phyloP scores from a whole-genome alignment of 2,797 vertebrate genomes.

The Crenichthys baileyi region DNA sequence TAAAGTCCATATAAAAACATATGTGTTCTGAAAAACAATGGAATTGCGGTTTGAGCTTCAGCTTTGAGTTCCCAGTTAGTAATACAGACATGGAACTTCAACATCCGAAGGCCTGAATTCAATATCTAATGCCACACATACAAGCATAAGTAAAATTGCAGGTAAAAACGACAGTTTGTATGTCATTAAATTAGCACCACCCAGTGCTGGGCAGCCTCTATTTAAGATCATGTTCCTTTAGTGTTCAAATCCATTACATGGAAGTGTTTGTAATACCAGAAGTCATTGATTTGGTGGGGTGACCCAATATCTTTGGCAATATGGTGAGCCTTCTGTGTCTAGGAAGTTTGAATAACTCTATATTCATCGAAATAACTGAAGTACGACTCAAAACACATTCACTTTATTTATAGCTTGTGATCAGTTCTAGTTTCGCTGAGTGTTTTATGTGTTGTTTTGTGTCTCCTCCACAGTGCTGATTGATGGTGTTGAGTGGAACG shows the following conservation, averaged over 20 bases:
- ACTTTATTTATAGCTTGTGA: too few species aligned
- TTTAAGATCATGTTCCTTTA: neutral
- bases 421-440: too few species aligned
- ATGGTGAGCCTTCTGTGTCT: neutral
- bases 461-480: slow-evolving; percentile 86
- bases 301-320: too few species aligned
- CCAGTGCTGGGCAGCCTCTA: neutral
- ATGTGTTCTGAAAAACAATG: too few species aligned
- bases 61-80: too few species aligned
- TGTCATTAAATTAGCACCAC: neutral
- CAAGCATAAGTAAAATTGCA: neutral
- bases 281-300: too few species aligned
- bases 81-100: too few species aligned
- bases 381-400: neutral
- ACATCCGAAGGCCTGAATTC: too few species aligned
- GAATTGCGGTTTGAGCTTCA: too few species aligned
- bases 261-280: neutral
- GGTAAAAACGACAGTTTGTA: neutral
- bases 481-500: slow-evolving; percentile 96
- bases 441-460: slow-evolving; percentile 15
- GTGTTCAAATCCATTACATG: too few species aligned
- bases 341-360: neutral
- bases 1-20: too few species aligned
- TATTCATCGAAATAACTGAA: neutral
- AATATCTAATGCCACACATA: too few species aligned